Base-by-base conservation (phyloP, 2,113 vertebrate species). In the Dicaeum eximium region DNA sequence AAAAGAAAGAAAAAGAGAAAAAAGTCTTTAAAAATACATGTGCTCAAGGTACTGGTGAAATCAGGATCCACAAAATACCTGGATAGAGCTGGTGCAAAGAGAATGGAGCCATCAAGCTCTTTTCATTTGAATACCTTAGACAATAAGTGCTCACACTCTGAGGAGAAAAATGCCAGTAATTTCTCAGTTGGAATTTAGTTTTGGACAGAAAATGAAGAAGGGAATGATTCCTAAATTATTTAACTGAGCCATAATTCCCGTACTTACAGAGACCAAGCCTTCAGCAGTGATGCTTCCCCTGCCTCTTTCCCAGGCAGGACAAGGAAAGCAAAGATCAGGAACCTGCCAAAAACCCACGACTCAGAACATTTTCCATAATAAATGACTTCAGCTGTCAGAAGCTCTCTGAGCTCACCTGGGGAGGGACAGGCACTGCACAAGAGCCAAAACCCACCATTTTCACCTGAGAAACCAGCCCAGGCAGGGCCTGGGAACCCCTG, bases 401-500 rank as follows among this genome's bases (percentile, higher is more conserved):
- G 42, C 24, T 48, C 86, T 53, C 67, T 18, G 65, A 11, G 4
- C 1, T 40, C 37, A 56, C 40, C 82, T 67, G 61, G 38, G 61
- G 5, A 90, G n/a, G 35, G 73, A 20, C 0, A 60, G 21, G 13
- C 4, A 0, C 7, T 2, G 24, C 28, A 40, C 44, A 15, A 4
- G n/a, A 38, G 3, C 2, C 2, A 38, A 71, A 56, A 47, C 4
- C 7, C 4, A 3, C 13, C 2, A 1, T 13, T 54, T 56, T 51
- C 51, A 37, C 38, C n/a, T n/a, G n/a, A n/a, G 38, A 38, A 47
- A 7, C 11, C 31, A 15, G 5, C 5, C 6, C 15, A 6, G 35
- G 48, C 40, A 20, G 13, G 1, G 15, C 5, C 38, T 5, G 8
- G 3, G 48, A 15, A 4, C 15, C 22, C 35, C 13, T 0, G 0